Percentiles rank a stretch among this genome's conserved stretches.
These are phyloP conservation scores for Eristalis tenax DNA, from an alignment of 2,888 invertebrate species.

Conservation along the genomic window DNA sequence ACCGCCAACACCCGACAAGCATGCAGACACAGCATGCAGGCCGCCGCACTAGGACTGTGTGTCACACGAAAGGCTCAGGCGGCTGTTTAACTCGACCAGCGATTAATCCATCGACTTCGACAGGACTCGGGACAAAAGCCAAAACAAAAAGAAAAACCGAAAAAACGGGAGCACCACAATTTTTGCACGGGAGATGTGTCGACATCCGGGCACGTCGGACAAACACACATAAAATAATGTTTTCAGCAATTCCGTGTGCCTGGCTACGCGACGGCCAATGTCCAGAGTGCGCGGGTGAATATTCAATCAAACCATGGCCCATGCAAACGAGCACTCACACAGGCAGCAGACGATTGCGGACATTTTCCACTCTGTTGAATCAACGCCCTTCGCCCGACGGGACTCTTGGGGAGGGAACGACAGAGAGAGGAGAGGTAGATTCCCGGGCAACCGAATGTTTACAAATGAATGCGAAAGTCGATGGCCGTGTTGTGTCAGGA, in stretches of 20 bases:
- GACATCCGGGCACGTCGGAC: neutral
- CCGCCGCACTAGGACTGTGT: neutral
- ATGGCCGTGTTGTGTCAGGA: too few species aligned
- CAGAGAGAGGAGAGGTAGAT: neutral
- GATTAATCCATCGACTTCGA: slow-evolving; percentile 29
- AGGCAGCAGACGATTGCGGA: slow-evolving; percentile 31
- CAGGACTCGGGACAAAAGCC: neutral
- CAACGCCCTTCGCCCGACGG: neutral
- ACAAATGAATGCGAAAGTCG: neutral
- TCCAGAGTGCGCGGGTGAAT: neutral
- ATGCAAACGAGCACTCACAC: slow-evolving; percentile 5
- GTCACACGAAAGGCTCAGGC: neutral
- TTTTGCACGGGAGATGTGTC: neutral
- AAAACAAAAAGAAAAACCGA: neutral
- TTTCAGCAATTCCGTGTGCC: neutral
- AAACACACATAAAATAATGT: slow-evolving; percentile 9
- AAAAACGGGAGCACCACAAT: neutral
- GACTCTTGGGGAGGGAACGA: neutral
- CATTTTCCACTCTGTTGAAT: slow-evolving; percentile 46
- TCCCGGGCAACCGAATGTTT: neutral
- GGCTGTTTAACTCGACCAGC: neutral
- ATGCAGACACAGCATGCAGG: neutral
- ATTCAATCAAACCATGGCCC: neutral
- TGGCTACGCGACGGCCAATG: neutral
- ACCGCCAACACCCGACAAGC: neutral